Evolutionary conservation across 2,888 invertebrate species (phyloP), one percentile per base, ranked within the genome.

Genomic region (Calameuta pallipes): DNA sequence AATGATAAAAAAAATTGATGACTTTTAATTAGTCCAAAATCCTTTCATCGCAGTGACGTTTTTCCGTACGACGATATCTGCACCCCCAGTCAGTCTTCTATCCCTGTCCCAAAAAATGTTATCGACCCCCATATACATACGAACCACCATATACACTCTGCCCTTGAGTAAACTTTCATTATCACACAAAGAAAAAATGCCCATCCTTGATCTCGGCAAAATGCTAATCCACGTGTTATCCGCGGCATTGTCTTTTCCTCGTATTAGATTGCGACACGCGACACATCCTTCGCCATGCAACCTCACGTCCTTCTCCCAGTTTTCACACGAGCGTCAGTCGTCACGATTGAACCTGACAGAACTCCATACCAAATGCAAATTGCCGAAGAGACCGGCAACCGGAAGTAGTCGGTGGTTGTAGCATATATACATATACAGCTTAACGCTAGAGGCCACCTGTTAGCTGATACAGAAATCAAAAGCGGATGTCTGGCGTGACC

Each of bases 401-500:
- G 89, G 89, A 89, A 88, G 75, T 78, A 78, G 80, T 77, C 76
- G 77, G 79, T 82, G 82, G 75, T 79, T 78, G 75, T 73, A 69
- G 69, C 56, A 36, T 12, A n/a, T 77, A 75, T 77, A 79, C 79
- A 74, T 9, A 23, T 56, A 56, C 23, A 75, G 79, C 69, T 76
- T 69, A 76, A 75, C 78, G 81, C 83, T 80, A 82, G 83, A 84
- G 84, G 82, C 82, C 85, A 85, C 83, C 85, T 85, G 85, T 83
- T 82, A 76, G 76, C 82, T 83, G 85, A 85, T 85, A 89, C 85
- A 87, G 89, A 90, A 90, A 90, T 91, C 90, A 90, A 89, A 90
- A 90, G 88, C 91, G 91, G 91, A 91, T 89, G 89, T 88, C 88
- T 87, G 87, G 80, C 87, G 83, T 84, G 85, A 86, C 85, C 84